phyloP scores from a whole-genome alignment of 2,113 vertebrate species.

The Tachycineta bicolor region DNA sequence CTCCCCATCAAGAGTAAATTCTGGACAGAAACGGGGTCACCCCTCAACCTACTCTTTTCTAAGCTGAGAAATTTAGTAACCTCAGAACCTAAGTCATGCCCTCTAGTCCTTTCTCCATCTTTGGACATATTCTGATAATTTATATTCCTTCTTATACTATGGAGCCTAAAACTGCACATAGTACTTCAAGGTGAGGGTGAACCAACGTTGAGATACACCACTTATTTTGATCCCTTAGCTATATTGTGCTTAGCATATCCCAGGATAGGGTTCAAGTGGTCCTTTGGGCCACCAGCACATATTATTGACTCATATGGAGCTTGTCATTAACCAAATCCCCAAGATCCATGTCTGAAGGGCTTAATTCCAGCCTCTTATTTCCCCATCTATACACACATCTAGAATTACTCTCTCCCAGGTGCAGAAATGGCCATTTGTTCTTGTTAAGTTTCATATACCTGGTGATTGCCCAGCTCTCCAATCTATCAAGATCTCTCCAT shows the following conservation, averaged over 20 bases:
- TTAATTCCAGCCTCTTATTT: background rate
- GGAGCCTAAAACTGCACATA: background rate
- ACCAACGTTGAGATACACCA: rapidly evolving
- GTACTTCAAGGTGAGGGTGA: background rate
- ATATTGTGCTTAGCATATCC: background rate
- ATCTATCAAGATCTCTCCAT: background rate
- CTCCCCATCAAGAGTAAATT: background rate
- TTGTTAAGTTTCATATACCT: background rate
- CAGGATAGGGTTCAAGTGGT: background rate
- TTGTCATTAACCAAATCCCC: background rate
- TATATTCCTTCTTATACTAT: background rate
- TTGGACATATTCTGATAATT: background rate
- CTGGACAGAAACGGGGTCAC: background rate
- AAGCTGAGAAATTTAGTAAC: background rate
- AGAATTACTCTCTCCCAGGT: background rate
- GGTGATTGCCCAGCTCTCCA: background rate
- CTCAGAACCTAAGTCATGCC: background rate
- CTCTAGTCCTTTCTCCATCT: background rate
- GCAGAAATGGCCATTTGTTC: background rate
- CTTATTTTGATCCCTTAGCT: background rate
- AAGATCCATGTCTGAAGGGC: background rate
- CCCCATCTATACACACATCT: rapidly evolving
- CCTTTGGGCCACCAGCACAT: background rate
- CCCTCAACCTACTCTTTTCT: background rate
- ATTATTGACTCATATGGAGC: background rate